Conservation (phyloP, 1,140 invertebrate species). For the Euura saliciscinereae region DNA sequence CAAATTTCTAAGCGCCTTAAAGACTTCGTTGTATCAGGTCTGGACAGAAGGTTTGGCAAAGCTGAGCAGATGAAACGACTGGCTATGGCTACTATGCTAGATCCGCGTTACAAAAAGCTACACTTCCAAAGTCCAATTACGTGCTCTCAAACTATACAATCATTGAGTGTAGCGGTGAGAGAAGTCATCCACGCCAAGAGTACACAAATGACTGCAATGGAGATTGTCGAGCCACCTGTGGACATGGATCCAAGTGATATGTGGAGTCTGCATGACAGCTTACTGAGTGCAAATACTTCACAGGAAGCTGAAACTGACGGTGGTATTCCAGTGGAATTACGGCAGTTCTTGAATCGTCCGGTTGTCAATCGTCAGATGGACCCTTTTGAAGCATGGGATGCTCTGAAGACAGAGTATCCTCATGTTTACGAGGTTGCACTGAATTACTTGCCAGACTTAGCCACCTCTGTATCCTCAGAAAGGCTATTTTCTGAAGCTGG, state of each 20-base stretch:
- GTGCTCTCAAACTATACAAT: too few species aligned
- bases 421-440: conserved; percentile 16
- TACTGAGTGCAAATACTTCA: background rate
- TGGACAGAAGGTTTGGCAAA: conserved; percentile 17
- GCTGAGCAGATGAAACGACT: conserved; percentile 29
- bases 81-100: conserved; percentile 43
- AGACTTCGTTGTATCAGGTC: conserved; percentile 24
- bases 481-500: conserved; percentile 17
- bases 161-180: too few species aligned
- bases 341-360: conserved; percentile 19
- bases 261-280: conserved; percentile 16
- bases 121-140: conserved; percentile 27
- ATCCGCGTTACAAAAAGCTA: conserved; percentile 47
- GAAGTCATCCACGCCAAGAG: too few species aligned
- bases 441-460: conserved; percentile 11
- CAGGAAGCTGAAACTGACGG: conserved; percentile 12
- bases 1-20: conserved; percentile 40
- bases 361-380: background rate
- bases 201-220: too few species aligned
- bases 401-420: conserved; percentile 16
- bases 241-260: conserved; percentile 1
- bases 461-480: conserved; percentile 19
- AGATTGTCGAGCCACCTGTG: too few species aligned
- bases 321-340: conserved; percentile 22
- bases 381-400: conserved; percentile 18